Base-by-base conservation (phyloP, 2,888 invertebrate genomes). In the Julus scanicus region DNA sequence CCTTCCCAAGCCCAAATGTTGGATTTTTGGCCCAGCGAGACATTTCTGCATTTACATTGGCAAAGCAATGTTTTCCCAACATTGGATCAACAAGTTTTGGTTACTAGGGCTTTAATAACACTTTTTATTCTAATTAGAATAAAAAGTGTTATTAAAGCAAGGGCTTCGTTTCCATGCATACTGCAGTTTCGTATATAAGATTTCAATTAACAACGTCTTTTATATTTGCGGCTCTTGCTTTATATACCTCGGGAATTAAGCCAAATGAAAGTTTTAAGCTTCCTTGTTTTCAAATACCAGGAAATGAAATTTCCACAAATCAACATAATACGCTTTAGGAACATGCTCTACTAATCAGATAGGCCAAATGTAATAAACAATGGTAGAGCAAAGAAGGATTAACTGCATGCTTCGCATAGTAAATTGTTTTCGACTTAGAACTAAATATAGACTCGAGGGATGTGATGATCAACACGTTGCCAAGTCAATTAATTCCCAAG, bases 401-500 rank as follows among this genome's bases (percentile, higher is more conserved):
- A 29, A 71, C 20, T 49, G 13, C 49, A 49, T 11, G 53, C 53
- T 71, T 29, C 29, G 20, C n/a, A 71, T 71, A 11, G 29, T 20
- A 29, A 71, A 71, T 71, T 71, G 71, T 71, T 71, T 71, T 71
- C 29, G 20, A 71, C 71, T 71, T 29, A 5, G 29, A 2, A 29
- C 71, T 29, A 71, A 71, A 71, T 71, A 71, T 71, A 71, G 71
- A 29, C 20, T 63, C 63, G 63, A n/a, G 15, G 63, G n/a, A 63
- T 63, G n/a, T 29, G 71, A 71, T 29, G 71, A 71, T 71, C 71
- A 71, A 71, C 71, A 71, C 71, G 71, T 71, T 71, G 71, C 71
- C 71, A 71, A 71, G 71, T 71, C 71, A 71, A 71, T 71, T 71
- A 71, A 71, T 71, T 71, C 71, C 71, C 8, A 11, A 20, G 20